Evolutionary conservation across 2,113 vertebrate species (phyloP), one percentile per base, ranked within the genome.

Genomic region (Hipposideros armiger): DNA sequence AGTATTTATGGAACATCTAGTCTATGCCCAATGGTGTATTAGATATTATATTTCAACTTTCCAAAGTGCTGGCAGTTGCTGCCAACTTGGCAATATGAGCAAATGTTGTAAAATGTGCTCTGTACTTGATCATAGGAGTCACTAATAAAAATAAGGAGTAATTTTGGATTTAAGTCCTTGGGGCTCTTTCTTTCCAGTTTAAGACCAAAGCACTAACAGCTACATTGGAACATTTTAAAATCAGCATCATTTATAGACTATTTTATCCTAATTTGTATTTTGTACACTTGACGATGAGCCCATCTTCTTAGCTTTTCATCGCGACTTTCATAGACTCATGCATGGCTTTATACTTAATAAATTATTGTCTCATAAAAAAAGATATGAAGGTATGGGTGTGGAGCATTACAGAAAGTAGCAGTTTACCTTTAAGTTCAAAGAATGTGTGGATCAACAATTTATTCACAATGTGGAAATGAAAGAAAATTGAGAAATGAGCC

Each of bases 81-180:
- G 74, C 83, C 93, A 96, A 82, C 66, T 82, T 95, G 92, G 60
- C 45, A 72, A 30, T 54, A 62, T 62, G n/a, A 73, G 50, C 32
- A 73, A 69, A 69, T 76, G 40, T 40, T 87, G 3, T 87, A 95
- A 94, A 92, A 70, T 72, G 9, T 77, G 47, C 78, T 95, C n/a
- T 77, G 47, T 78, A 88, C n/a, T 54, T n/a, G 32, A 76, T 78
- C 69, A 58, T 15, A 62, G 26, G 50, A 76, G 7, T 85, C 72
- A 95, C 90, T 95, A 94, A 96, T 86, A 69, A 95, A 97, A 96
- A 58, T 62, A 58, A 73, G 32, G 32, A 88, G 7, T 74, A 76
- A 69, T 73, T 93, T 92, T 69, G 22, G 47, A 82, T 90, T 69
- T 73, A 60, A 19, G 9, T 26, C 36, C 11, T 52, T 85, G 52